Evolutionary conservation across 30 jellyfish, hydroid and myxozoan species (phyloP), one percentile per base, ranked within the genome.

Genomic region (Aurelia sp.): DNA sequence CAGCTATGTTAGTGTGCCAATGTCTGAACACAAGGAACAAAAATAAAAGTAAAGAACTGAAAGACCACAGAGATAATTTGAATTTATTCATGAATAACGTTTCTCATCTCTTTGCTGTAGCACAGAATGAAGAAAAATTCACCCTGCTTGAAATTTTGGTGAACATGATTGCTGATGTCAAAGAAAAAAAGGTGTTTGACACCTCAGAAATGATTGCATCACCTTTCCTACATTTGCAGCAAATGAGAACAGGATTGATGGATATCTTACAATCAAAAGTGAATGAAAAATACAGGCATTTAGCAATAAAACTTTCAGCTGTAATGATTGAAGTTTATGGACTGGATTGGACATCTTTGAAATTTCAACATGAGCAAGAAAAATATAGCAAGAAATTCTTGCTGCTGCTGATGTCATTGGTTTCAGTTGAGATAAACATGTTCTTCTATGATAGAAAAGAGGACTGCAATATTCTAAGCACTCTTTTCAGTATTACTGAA

Each of bases 231-330:
- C 33, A 47, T 12, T 67, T 72, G 13, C 51, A 47, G 84, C n/a
- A 33, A 13, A 70, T 80, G 40, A 82, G 82, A 12, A 64, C 22
- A 47, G 90, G 90, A 22, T 21, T 80, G 16, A 48, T 64, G 33
- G 91, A 81, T 17, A 60, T 81, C 15, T 33, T 68, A 31, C 84
- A 81, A 78, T 81, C 91, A 40, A 68, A 67, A 17, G 74, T 70
- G 22, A 72, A 66, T 18, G 63, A 66, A 72, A 73, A 81, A 21
- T 64, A 64, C 70, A 81, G 77, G 50, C 84, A 81, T 17, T 33
- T 73, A 61, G 55, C 84, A 3, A 9, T 81, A 15, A 81, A 67
- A 18, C 70, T 81, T 35, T 33, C 71, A 4, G 70, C 91, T 5
- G 22, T 0, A 8, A 27, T 81, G 47, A 12, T 81, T n/a, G 91